phyloP scores from a whole-genome alignment of 2,797 vertebrate species.

The Chromobotia macracanthus region DNA sequence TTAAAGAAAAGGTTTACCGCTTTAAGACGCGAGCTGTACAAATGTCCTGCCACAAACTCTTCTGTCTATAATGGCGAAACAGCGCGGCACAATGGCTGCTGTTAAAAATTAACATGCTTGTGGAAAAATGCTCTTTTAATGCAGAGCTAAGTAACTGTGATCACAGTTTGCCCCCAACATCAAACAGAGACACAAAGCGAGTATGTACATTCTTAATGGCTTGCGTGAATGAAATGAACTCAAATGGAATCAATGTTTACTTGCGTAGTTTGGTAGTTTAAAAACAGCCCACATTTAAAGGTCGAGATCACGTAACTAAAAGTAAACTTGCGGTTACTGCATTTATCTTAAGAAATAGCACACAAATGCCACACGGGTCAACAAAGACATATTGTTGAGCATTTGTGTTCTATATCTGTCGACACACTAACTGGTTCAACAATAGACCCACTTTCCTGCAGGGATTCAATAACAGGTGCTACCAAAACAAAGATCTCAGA shows the following conservation, averaged over 20 bases:
- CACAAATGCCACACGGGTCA: slow-evolving; percentile 6
- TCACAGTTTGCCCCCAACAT: slow-evolving; percentile 45
- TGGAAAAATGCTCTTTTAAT: slow-evolving; percentile 43
- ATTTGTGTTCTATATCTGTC: slow-evolving; percentile 27
- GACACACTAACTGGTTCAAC: slow-evolving; percentile 11
- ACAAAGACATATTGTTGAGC: slow-evolving; percentile 22
- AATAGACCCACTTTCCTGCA: slow-evolving; percentile 13
- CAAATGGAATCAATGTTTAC: neutral
- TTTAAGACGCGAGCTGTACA: neutral
- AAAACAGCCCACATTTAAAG: slow-evolving; percentile 14
- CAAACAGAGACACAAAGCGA: slow-evolving; percentile 31
- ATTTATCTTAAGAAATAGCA: slow-evolving; percentile 30
- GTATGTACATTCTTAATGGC: slow-evolving; percentile 24
- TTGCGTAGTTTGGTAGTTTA: neutral
- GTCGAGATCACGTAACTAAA: slow-evolving; percentile 1
- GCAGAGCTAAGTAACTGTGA: slow-evolving; percentile 11
- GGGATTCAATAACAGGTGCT: neutral
- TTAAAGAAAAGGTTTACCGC: no score
- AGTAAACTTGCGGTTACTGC: slow-evolving; percentile 10
- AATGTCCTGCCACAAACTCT: slow-evolving; percentile 4
- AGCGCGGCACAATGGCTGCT: neutral
- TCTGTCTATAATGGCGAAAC: slow-evolving; percentile 1
- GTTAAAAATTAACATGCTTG: slow-evolving; percentile 39
- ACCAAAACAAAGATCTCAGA: slow-evolving; percentile 10
- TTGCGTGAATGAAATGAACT: slow-evolving; percentile 9